phyloP scores from a whole-genome alignment of 2,888 invertebrate species.

The Pterostichus madidus region DNA sequence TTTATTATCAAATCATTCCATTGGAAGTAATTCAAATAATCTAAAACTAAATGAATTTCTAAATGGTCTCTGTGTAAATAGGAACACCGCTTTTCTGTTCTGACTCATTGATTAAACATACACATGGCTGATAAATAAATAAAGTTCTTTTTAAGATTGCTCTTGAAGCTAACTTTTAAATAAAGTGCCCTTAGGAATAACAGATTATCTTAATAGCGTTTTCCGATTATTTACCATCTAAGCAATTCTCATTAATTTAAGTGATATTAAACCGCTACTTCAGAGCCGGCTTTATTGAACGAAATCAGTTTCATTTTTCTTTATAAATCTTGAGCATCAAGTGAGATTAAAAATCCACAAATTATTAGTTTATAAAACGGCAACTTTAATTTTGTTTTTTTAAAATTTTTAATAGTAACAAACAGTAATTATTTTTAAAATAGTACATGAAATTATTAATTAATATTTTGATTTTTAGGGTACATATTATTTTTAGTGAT shows the following conservation, averaged over 20 bases:
- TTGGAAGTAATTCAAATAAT: neutral
- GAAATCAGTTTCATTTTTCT: no score
- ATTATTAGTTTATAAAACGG: no score
- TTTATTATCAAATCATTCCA: neutral
- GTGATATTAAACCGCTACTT: neutral
- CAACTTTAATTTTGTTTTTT: no score
- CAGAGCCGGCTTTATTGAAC: no score
- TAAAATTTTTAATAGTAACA: no score
- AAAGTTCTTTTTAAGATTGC: neutral
- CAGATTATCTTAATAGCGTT: neutral
- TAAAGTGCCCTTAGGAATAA: neutral
- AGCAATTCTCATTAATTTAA: neutral
- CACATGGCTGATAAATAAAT: constrained; percentile 9
- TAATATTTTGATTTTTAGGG: no score
- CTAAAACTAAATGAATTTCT: neutral
- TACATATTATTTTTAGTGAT: no score
- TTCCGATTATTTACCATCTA: neutral
- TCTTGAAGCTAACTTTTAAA: neutral
- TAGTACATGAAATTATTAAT: no score
- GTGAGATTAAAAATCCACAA: no score
- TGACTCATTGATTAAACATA: constrained; percentile 2
- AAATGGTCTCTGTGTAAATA: neutral
- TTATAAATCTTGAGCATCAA: no score
- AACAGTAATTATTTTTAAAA: no score
- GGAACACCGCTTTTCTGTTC: neutral